phyloP scores from a whole-genome alignment of 2,113 vertebrate species.

The Mormoops blainvillei region DNA sequence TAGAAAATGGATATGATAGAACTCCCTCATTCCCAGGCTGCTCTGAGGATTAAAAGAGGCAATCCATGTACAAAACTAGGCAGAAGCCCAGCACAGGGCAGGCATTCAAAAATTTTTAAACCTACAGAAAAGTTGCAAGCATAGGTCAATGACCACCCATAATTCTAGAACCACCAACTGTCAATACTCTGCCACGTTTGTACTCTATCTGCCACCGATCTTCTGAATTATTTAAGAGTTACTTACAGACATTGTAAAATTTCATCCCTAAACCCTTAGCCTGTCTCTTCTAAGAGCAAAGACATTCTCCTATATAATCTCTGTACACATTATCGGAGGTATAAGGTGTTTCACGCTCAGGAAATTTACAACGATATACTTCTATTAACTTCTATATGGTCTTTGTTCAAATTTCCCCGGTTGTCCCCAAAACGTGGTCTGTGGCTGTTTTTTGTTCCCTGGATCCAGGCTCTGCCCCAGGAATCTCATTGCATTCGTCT shows the following conservation, averaged over 20 bases:
- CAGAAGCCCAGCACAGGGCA: rapidly evolving
- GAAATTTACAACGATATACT: neutral
- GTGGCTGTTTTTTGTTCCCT: neutral
- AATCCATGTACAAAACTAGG: rapidly evolving
- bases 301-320: neutral
- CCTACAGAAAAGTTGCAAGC: neutral
- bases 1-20: neutral
- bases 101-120: neutral
- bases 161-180: neutral
- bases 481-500: rapidly evolving
- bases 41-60: neutral
- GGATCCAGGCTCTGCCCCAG: neutral
- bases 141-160: neutral
- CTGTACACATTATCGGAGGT: neutral
- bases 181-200: neutral
- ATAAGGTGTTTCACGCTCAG: no score
- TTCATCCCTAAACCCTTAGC: neutral
- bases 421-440: neutral
- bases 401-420: neutral
- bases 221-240: neutral
- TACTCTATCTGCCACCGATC: neutral
- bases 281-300: neutral
- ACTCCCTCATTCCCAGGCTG: neutral
- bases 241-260: neutral
- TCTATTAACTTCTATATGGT: neutral